Evolutionary conservation across 2,113 vertebrate species (phyloP), one percentile per base, ranked within the genome.

Genomic region (Heterotilapia buettikoferi): DNA sequence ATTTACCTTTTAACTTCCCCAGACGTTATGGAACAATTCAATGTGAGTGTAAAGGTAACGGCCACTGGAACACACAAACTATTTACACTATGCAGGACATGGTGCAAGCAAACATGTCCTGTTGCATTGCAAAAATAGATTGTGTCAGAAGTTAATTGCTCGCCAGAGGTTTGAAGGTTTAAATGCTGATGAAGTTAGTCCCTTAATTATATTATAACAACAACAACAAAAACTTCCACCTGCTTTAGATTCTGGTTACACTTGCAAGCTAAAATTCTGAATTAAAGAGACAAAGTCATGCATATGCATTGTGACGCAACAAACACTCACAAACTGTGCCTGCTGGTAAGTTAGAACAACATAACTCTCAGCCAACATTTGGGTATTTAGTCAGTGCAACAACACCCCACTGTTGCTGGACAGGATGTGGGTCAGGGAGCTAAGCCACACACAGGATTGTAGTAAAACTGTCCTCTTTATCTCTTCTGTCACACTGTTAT

Each of bases 391-490:
- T 66, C 78, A 40, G 71, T 36, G 19, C 59, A 76, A 84, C 54
- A 33, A 47, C 24, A 11, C 53, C 73, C 24, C 78, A 90, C 79
- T 91, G 88, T 87, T 83, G 86, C 78, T 7, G 90, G 90, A 82
- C 83, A 88, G 92, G 90, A 96, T 94, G 91, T 96, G 90, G 95
- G 96, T 96, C 95, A 96, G 88, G 92, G 73, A 94, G 94, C 90
- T 90, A 91, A 94, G 91, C 94, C 91, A 81, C 21, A 78, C 89
- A 59, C 71, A 87, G 86, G 82, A 90, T 93, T 83, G 94, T 94
- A 95, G 96, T 95, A 95, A 95, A 95, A 94, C 91, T 90, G 90
- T 80, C 87, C 93, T 89, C 92, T 95, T 94, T 92, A 95, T 95
- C 94, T 93, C 88, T 63, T 87, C 91, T 91, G 92, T 94, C 93